Percentiles rank a stretch among this genome's conserved stretches.
These are phyloP conservation scores for Sebastes trivittatus DNA, from an alignment of 2,797 vertebrate species.

Conservation along the genomic window DNA sequence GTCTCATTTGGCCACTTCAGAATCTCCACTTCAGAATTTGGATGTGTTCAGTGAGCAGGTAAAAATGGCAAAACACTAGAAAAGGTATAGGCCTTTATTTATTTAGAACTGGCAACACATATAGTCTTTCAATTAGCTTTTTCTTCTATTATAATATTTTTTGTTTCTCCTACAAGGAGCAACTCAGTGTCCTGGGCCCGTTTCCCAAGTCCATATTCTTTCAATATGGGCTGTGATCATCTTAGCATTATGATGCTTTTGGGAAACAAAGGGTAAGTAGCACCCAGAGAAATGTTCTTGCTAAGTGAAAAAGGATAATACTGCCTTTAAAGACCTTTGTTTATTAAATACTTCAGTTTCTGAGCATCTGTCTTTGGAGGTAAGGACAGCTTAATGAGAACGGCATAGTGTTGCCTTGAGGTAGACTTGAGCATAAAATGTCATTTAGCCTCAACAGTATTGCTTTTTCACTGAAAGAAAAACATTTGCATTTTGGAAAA, in stretches of 20 bases:
- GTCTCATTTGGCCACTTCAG: not conserved
- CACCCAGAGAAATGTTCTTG: not conserved
- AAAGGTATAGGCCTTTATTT: not conserved
- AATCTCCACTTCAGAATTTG: not conserved
- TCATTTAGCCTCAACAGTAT: not conserved
- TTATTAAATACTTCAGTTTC: not conserved
- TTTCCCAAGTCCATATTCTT: not conserved
- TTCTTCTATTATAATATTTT: not conserved
- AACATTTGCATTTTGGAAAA: not conserved
- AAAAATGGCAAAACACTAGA: not conserved
- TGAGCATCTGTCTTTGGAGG: not conserved
- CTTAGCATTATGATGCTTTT: not conserved
- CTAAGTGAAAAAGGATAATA: not conserved
- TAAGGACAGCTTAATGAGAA: not conserved
- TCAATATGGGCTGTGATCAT: not conserved
- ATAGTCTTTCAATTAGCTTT: not conserved
- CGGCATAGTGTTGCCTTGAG: not conserved
- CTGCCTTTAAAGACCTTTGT: not conserved
- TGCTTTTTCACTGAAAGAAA: not conserved
- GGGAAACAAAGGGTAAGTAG: slow-evolving; percentile 9
- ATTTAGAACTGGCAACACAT: not conserved
- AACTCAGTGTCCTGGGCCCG: not conserved
- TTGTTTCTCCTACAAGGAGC: not conserved
- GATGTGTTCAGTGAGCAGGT: slow-evolving; percentile 2
- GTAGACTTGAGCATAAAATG: not conserved